These are phyloP conservation scores for Pseudolycoriella hygida DNA, from an alignment of 2,888 invertebrate species.

Conservation along the genomic window DNA sequence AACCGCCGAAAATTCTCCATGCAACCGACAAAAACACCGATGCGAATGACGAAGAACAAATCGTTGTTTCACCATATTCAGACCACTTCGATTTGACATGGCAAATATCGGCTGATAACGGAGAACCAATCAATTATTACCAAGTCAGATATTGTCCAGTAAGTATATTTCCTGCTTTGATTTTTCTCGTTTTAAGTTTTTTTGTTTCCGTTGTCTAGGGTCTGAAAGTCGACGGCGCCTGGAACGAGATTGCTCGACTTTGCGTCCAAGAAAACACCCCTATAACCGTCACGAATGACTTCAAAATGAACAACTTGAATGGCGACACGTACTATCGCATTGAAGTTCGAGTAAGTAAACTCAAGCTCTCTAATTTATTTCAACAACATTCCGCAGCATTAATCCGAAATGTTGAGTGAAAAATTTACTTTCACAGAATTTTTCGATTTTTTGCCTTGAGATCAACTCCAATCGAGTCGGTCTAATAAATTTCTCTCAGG, in stretches of 20 bases:
- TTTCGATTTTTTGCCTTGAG: too few relatives aligned
- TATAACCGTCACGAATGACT: slow-evolving; percentile 42
- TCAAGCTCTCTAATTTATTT: too few relatives aligned
- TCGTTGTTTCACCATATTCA: slow-evolving; percentile 44
- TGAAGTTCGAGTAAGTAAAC: slow-evolving; percentile 28
- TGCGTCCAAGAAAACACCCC: slow-evolving; percentile 42
- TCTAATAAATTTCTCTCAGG: too few relatives aligned
- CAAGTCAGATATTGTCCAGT: slow-evolving; percentile 66
- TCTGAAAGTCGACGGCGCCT: slow-evolving; percentile 45
- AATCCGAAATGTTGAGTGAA: too few relatives aligned
- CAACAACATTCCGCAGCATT: too few relatives aligned
- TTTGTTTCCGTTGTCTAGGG: slow-evolving; percentile 33
- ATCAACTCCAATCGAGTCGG: too few relatives aligned
- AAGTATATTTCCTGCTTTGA: slow-evolving; percentile 22
- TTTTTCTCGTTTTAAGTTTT: background rate
- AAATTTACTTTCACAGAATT: too few relatives aligned
- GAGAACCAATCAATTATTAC: slow-evolving; percentile 72
- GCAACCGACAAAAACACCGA: slow-evolving; percentile 29
- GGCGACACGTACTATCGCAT: slow-evolving; percentile 72
- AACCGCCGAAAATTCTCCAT: slow-evolving; percentile 37
- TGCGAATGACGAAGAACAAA: slow-evolving; percentile 28
- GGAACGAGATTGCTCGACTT: slow-evolving; percentile 36
- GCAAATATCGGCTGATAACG: slow-evolving; percentile 76
- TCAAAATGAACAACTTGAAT: slow-evolving; percentile 47
- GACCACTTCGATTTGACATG: slow-evolving; percentile 69